Evolutionary conservation across 2,888 invertebrate species (phyloP).

Genomic region (Dioctria rufipes): DNA sequence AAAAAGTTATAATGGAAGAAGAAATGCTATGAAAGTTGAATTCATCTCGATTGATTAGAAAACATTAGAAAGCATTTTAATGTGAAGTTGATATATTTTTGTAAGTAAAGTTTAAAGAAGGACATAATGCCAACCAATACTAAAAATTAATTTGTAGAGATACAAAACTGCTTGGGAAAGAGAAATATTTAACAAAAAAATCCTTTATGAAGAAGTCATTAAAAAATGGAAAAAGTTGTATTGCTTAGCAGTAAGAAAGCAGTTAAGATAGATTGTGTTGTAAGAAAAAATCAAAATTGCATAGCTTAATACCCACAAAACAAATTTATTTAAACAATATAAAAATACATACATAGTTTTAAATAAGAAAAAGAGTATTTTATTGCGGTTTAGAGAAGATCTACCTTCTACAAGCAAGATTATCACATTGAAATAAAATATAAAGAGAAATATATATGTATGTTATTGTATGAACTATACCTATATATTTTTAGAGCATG

Average conservation of each 20-base stretch:
- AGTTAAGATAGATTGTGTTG: conserved; percentile 37
- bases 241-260: conserved; percentile 37
- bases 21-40: conserved; percentile 1
- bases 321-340: neutral
- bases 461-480: conserved; percentile 44
- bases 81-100: conserved; percentile 46
- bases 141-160: neutral
- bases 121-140: conserved; percentile 19
- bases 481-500: conserved; percentile 35
- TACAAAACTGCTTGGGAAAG: neutral
- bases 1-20: conserved; percentile 16
- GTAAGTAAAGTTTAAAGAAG: conserved; percentile 23
- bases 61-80: conserved; percentile 18
- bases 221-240: conserved; percentile 26
- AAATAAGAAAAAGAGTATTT: conserved; percentile 7
- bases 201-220: neutral
- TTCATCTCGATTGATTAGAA: neutral
- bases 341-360: neutral
- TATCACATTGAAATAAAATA: conserved; percentile 21
- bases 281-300: conserved; percentile 40
- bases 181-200: conserved; percentile 7
- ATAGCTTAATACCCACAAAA: conserved; percentile 29
- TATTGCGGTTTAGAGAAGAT: conserved; percentile 32
- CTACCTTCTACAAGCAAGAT: conserved; percentile 24
- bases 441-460: conserved; percentile 18